Evolutionary conservation across 2,797 vertebrate genomes (phyloP).

Genomic region (Podargus strigoides): DNA sequence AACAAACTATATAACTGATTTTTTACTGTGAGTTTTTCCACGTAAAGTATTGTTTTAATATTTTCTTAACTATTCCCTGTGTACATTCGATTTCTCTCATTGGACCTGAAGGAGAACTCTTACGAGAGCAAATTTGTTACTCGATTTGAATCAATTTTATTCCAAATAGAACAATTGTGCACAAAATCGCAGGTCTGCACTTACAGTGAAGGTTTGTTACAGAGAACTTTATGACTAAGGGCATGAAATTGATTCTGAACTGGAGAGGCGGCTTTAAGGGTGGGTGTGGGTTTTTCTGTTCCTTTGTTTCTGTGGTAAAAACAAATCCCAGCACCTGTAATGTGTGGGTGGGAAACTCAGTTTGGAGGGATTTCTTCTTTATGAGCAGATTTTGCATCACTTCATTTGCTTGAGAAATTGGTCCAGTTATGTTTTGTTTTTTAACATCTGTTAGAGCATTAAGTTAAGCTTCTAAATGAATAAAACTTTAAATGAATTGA

Average conservation of each 20-base stretch:
- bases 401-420: not conserved
- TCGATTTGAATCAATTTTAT: not conserved
- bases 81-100: not conserved
- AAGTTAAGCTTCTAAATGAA: not conserved
- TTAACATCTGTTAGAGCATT: not conserved
- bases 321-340: not conserved
- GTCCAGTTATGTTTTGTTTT: not conserved
- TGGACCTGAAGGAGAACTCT: not conserved
- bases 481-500: not conserved
- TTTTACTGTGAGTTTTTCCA: not conserved
- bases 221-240: not conserved
- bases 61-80: not conserved
- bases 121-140: not conserved
- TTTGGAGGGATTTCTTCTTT: not conserved
- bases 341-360: not conserved
- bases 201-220: not conserved
- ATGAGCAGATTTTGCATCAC: not conserved
- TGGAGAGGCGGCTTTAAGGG: not conserved
- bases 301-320: not conserved
- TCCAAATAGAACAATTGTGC: not conserved
- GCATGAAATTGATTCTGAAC: not conserved
- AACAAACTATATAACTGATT: not conserved
- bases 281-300: not conserved
- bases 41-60: not conserved
- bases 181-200: not conserved